Evolutionary conservation across 2,888 invertebrate genomes (phyloP), one percentile per base, ranked within the genome.

Genomic region (Leptinotarsa peninsularis): DNA sequence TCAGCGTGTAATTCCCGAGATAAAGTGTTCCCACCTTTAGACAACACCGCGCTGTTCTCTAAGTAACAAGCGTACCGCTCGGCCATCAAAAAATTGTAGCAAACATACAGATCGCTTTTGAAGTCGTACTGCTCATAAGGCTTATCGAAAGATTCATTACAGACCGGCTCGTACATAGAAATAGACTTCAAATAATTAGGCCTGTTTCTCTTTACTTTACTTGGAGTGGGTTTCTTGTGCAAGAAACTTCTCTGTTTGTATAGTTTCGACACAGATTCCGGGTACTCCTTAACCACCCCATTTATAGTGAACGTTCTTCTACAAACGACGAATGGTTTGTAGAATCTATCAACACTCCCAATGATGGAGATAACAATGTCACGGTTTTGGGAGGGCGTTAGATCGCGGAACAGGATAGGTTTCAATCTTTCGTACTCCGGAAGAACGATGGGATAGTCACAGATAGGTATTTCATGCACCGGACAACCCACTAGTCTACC

Each of bases 301-400:
- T 84, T 83, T n/a, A 87, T 83, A 3, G 88, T 88, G 69, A 86
- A 87, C 67, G 83, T 82, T 73, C 89, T 85, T 50, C 88, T 84
- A 74, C 86, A 86, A 54, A 78, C 80, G 13, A 84, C 83, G 76
- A 84, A 84, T 3, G 88, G 88, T 76, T 84, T 87, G 81, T 89
- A 89, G 83, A 90, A 90, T 77, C 84, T 84, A 81, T 89, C 88
- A 23, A 86, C 84, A 68, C 86, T 84, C 54, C 86, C 80, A 52
- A 90, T 84, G 21, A 90, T 88, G n/a, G 84, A 84, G 69, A 84
- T 85, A 0, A 90, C 87, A 15, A 87, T 81, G 73, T 84, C 83
- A 5, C 77, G 73, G 14, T 81, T 79, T n/a, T 78, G 74, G 81
- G 78, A 43, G 50, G 78, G 49, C 10, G 79, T 80, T 70, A 84